Evolutionary conservation across 2,888 invertebrate genomes (phyloP).

Genomic region (Acanthosepion pharaonis): DNA sequence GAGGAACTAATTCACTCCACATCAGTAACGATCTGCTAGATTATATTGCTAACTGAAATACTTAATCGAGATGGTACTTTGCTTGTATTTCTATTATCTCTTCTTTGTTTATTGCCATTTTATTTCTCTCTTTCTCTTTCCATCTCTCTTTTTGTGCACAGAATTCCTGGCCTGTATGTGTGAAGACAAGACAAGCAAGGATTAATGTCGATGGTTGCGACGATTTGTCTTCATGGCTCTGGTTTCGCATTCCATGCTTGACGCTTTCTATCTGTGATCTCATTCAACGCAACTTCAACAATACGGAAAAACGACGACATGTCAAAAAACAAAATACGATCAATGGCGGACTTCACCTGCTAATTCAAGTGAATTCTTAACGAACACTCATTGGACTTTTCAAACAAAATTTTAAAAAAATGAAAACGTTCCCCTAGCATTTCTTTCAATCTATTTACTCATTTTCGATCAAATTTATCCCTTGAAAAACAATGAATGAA

Average conservation of each 20-base stretch:
- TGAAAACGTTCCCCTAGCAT: neutral
- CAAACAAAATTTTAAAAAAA: neutral
- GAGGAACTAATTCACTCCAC: no score
- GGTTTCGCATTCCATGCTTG: neutral
- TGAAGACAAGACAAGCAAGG: constrained; percentile 22
- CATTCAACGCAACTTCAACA: constrained; percentile 33
- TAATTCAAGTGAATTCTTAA: neutral
- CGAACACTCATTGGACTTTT: neutral
- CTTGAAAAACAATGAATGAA: neutral
- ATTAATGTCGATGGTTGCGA: neutral
- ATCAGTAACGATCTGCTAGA: no score
- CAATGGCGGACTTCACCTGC: constrained; percentile 18
- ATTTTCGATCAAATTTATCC: constrained; percentile 2
- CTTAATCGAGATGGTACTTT: no score
- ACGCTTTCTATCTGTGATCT: constrained; percentile 10
- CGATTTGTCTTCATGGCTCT: neutral
- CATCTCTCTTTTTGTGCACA: neutral
- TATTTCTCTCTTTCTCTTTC: neutral
- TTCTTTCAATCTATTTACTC: neutral
- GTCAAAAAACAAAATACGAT: neutral
- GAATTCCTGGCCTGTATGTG: constrained; percentile 33
- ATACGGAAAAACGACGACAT: neutral
- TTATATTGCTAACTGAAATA: no score
- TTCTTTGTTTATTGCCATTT: neutral
- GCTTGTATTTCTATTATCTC: neutral